These are phyloP conservation scores for Eilema sororculum DNA, from an alignment of 2,888 invertebrate genomes.

Conservation along the genomic window DNA sequence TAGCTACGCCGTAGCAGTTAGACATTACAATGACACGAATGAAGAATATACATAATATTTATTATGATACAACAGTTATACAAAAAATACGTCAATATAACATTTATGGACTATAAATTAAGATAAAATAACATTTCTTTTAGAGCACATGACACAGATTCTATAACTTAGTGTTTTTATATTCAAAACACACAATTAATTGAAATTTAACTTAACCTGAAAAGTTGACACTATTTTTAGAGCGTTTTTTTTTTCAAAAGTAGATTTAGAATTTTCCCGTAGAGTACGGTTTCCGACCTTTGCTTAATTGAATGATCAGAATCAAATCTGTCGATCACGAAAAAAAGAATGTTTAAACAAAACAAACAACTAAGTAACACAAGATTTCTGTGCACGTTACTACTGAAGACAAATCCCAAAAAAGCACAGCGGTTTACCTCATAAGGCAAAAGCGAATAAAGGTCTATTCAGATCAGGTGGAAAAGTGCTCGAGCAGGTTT, in stretches of 20 bases:
- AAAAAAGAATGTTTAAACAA: background rate
- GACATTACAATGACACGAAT: slow-evolving; percentile 20
- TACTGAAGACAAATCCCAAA: background rate
- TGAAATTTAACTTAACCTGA: background rate
- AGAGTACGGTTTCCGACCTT: background rate
- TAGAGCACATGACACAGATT: slow-evolving; percentile 48
- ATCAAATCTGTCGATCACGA: background rate
- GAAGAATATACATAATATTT: slow-evolving; percentile 19
- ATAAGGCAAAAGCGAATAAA: background rate
- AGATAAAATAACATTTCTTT: slow-evolving; percentile 27
- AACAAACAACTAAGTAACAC: background rate
- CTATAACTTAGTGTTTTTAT: too few relatives aligned
- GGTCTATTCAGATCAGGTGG: too few relatives aligned
- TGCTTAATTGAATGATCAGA: too few relatives aligned
- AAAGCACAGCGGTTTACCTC: background rate
- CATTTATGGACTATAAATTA: slow-evolving; percentile 32
- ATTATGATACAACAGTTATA: slow-evolving; percentile 47
- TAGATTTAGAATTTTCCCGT: background rate
- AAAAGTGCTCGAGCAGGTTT: too few relatives aligned
- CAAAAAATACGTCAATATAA: slow-evolving; percentile 50
- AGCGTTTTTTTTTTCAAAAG: too few relatives aligned
- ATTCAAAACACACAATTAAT: background rate
- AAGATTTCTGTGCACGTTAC: background rate
- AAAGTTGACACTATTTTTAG: background rate
- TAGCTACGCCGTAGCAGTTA: slow-evolving; percentile 19